Conservation (phyloP, 1,140 invertebrate species). For the Bombus fervidus region DNA sequence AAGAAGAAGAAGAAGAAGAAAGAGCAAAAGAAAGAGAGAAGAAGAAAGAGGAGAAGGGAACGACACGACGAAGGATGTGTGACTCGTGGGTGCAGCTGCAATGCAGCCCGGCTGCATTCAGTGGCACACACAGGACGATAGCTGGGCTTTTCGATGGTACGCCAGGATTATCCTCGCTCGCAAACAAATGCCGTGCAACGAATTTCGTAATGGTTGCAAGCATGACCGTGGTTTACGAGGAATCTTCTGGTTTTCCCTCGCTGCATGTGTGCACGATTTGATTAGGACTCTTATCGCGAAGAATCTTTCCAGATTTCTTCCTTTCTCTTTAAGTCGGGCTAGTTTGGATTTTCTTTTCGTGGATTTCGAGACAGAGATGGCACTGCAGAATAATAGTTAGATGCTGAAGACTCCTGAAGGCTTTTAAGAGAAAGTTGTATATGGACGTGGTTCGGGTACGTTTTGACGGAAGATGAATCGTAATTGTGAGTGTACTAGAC, state of each 20-base stretch:
- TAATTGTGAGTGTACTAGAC: neutral
- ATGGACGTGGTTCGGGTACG: too few relatives aligned
- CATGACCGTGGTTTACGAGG: neutral
- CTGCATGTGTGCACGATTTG: neutral
- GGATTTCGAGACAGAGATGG: too few relatives aligned
- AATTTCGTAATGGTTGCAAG: slow-evolving; percentile 44
- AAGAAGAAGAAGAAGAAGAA: neutral
- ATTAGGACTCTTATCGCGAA: neutral
- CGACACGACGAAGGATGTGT: slow-evolving; percentile 71
- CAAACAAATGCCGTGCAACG: neutral
- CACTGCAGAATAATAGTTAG: too few relatives aligned
- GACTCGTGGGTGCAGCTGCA: slow-evolving; percentile 73
- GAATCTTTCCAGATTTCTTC: neutral
- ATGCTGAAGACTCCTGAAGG: neutral
- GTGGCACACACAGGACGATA: slow-evolving; percentile 56
- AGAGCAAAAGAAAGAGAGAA: neutral
- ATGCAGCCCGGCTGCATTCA: slow-evolving; percentile 53
- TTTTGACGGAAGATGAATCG: slow-evolving; percentile 6
- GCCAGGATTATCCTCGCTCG: slow-evolving; percentile 37
- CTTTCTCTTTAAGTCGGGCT: neutral
- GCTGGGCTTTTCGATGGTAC: slow-evolving; percentile 44
- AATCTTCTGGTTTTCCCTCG: neutral
- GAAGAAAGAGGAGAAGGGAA: slow-evolving; percentile 64
- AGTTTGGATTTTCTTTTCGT: neutral
- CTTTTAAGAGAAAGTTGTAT: slow-evolving; percentile 16